Evolutionary conservation across 2,888 invertebrate species (phyloP).

Genomic region (Agrochola lychnidis): DNA sequence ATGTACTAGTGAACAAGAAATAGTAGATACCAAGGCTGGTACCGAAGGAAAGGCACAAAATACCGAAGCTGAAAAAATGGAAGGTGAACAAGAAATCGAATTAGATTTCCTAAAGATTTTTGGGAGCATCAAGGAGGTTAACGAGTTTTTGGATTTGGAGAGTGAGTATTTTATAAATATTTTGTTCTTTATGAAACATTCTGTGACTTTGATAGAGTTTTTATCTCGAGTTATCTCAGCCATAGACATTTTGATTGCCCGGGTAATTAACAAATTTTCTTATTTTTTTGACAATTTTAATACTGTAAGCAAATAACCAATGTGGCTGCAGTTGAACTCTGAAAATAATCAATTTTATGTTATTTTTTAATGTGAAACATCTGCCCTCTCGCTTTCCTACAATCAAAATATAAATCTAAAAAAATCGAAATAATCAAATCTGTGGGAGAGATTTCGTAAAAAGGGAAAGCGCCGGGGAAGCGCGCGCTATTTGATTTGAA

Average conservation of each 20-base stretch:
- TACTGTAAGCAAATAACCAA: not conserved
- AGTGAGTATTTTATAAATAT: slow-evolving; percentile 74
- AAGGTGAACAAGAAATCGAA: slow-evolving; percentile 49
- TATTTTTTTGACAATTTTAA: not conserved
- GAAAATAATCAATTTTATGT: not conserved
- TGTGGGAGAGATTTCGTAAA: no score
- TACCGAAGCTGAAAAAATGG: not conserved
- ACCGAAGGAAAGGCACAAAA: not conserved
- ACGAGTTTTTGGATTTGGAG: slow-evolving; percentile 82
- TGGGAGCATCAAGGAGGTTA: slow-evolving; percentile 82
- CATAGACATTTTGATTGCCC: not conserved
- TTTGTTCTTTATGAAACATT: not conserved
- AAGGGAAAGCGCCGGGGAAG: no score
- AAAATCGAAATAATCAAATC: no score
- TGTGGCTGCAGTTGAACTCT: no score
- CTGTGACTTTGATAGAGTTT: not conserved
- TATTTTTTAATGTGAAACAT: no score
- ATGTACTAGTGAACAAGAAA: slow-evolving; percentile 13
- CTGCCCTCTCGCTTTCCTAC: no score
- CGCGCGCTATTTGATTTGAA: no score
- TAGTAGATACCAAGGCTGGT: not conserved
- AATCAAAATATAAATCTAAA: no score
- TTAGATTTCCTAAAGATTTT: slow-evolving; percentile 80
- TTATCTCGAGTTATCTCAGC: not conserved
- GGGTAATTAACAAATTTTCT: not conserved